Evolutionary conservation across 2,888 invertebrate species (phyloP).

Genomic region (Meghimatium bilineatum): DNA sequence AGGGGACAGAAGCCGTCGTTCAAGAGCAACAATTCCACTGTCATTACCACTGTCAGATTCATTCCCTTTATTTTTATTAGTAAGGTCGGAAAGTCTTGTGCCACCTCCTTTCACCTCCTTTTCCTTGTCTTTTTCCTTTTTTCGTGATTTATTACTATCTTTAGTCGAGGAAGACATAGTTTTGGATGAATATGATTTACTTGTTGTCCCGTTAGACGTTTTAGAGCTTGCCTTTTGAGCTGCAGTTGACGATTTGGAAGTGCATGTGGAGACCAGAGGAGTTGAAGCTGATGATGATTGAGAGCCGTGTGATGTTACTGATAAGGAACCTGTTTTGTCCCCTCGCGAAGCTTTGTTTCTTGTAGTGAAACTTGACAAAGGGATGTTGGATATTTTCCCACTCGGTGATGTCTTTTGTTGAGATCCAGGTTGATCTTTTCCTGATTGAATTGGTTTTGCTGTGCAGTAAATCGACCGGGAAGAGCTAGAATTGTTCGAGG

Average conservation of each 20-base stretch:
- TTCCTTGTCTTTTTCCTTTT: slow-evolving; percentile 62
- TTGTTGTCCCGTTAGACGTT: slow-evolving; percentile 36
- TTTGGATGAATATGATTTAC: slow-evolving; percentile 41
- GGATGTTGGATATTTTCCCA: slow-evolving; percentile 19
- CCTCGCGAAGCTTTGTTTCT: slow-evolving; percentile 4
- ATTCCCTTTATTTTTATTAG: slow-evolving; percentile 48
- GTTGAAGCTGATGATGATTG: slow-evolving; percentile 52
- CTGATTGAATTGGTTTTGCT: slow-evolving; percentile 21
- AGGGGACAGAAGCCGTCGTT: slow-evolving; percentile 74
- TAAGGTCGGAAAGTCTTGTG: slow-evolving; percentile 38
- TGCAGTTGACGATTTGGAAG: slow-evolving; percentile 32
- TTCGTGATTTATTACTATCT: slow-evolving; percentile 58
- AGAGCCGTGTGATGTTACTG: slow-evolving; percentile 44
- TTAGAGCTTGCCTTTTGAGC: slow-evolving; percentile 43
- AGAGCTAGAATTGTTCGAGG: slow-evolving; percentile 47
- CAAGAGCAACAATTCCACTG: slow-evolving; percentile 71
- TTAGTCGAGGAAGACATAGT: slow-evolving; percentile 36
- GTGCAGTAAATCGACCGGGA: slow-evolving; percentile 40
- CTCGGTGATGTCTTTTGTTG: slow-evolving; percentile 14
- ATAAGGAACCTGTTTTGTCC: slow-evolving; percentile 39
- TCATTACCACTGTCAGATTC: slow-evolving; percentile 77
- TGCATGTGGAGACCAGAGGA: slow-evolving; percentile 42
- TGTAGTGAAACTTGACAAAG: slow-evolving; percentile 5
- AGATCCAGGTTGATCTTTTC: slow-evolving; percentile 13
- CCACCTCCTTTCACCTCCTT: slow-evolving; percentile 57